phyloP scores from a whole-genome alignment of 2,797 vertebrate species.

The Eptatretus atami region DNA sequence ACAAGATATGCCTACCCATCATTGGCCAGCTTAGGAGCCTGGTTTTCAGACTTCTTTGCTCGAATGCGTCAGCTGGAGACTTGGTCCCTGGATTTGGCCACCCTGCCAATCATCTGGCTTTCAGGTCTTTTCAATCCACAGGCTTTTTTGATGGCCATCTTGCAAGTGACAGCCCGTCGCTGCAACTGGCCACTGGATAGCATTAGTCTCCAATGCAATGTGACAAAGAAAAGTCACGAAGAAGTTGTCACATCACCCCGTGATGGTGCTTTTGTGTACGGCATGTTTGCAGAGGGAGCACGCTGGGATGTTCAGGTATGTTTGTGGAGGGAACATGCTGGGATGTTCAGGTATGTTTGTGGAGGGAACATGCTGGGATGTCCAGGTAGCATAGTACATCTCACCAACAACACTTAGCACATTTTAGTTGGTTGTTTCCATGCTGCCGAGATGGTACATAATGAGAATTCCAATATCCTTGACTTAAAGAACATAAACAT shows the following conservation, averaged over 20 bases:
- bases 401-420: neutral
- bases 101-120: constrained; percentile 48
- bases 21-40: constrained; percentile 29
- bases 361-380: neutral
- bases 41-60: constrained; percentile 49
- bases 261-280: constrained; percentile 47
- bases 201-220: constrained; percentile 54
- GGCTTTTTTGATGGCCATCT: constrained; percentile 69
- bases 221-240: constrained; percentile 53
- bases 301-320: constrained; percentile 45
- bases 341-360: neutral
- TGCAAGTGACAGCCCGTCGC: constrained; percentile 41
- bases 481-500: neutral
- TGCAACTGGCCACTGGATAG: constrained; percentile 67
- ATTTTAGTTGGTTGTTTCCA: neutral
- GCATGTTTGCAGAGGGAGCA: constrained; percentile 69
- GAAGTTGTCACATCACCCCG: constrained; percentile 38
- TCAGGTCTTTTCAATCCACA: constrained; percentile 76
- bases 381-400: neutral
- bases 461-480: neutral
- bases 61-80: constrained; percentile 50
- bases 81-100: constrained; percentile 40
- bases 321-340: too few relatives aligned
- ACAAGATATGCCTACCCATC: constrained; percentile 46
- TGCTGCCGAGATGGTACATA: neutral